Conservation (phyloP, 2,888 invertebrate genomes). For the Darwinula stevensoni region DNA sequence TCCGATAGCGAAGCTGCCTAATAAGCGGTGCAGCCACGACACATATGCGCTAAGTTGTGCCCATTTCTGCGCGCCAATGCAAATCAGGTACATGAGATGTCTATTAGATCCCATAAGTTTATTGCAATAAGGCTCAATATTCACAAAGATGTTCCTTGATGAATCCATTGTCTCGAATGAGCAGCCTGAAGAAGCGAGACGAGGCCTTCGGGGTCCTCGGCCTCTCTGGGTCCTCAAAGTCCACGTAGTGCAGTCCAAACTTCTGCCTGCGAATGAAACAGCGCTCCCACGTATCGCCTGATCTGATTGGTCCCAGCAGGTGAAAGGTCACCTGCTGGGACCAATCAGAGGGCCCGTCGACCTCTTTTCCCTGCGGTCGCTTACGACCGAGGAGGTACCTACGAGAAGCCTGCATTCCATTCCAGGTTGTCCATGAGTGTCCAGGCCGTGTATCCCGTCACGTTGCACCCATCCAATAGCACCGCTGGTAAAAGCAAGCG, state of each 20-base stretch:
- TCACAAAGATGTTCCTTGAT: too few relatives aligned
- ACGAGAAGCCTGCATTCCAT: slow-evolving; percentile 42
- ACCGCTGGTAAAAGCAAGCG: background rate
- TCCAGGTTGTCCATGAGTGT: slow-evolving; percentile 52
- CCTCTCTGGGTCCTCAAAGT: slow-evolving; percentile 32
- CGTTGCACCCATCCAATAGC: slow-evolving; percentile 13
- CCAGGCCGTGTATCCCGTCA: slow-evolving; percentile 38
- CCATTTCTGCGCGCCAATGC: too few relatives aligned
- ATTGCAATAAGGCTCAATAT: too few relatives aligned
- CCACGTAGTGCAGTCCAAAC: slow-evolving; percentile 38
- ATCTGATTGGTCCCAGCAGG: too few relatives aligned
- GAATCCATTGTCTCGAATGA: slow-evolving; percentile 10
- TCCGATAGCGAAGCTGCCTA: too few relatives aligned
- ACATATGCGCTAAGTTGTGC: too few relatives aligned
- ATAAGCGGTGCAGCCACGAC: too few relatives aligned
- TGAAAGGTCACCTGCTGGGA: too few relatives aligned
- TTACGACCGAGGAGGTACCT: slow-evolving; percentile 16
- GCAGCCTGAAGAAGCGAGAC: slow-evolving; percentile 12
- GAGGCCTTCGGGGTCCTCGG: slow-evolving; percentile 34
- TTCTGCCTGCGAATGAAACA: slow-evolving; percentile 7
- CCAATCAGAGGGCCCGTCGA: too few relatives aligned
- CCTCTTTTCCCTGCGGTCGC: too few relatives aligned
- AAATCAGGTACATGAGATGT: background rate
- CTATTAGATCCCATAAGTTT: too few relatives aligned
- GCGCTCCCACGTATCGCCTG: too few relatives aligned